Conservation (phyloP, 2,888 invertebrate species). For the Hypsopygia costalis region DNA sequence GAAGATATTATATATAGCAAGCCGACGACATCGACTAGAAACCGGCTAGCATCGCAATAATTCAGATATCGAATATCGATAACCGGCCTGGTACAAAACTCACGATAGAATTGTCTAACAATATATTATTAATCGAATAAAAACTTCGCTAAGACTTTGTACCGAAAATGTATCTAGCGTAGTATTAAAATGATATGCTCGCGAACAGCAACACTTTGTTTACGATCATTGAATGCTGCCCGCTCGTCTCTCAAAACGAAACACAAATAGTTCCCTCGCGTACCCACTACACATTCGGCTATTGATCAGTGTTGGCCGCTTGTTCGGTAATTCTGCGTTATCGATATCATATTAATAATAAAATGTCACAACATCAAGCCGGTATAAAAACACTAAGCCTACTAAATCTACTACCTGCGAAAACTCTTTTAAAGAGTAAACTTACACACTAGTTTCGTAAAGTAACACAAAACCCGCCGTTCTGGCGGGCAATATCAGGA, state of each 20-base stretch:
- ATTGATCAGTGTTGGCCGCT: conserved; percentile 67
- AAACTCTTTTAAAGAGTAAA: conserved; percentile 79
- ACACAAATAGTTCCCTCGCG: conserved; percentile 31
- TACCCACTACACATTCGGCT: conserved; percentile 76
- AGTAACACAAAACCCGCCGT: conserved; percentile 60
- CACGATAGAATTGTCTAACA: conserved; percentile 72
- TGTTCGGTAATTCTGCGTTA: conserved; percentile 59
- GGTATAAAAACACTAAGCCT: conserved; percentile 82
- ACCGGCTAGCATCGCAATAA: conserved; percentile 31
- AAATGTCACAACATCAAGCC: conserved; percentile 80
- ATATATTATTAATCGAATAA: conserved; percentile 69
- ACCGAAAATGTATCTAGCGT: conserved; percentile 72
- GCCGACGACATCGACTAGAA: conserved; percentile 60
- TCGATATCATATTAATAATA: conserved; percentile 68
- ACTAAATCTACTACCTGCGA: conserved; percentile 78
- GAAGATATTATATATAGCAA: conserved; percentile 31
- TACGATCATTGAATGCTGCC: conserved; percentile 63
- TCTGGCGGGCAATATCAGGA: conserved; percentile 54
- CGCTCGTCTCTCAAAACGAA: conserved; percentile 46
- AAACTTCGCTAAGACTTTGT: conserved; percentile 72
- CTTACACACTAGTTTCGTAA: conserved; percentile 74
- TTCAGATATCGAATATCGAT: conserved; percentile 22
- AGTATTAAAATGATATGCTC: conserved; percentile 76
- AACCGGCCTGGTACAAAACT: conserved; percentile 51
- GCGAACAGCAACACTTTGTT: conserved; percentile 77